phyloP scores from a whole-genome alignment of 2,888 invertebrate species.

The Bombylius discolor region DNA sequence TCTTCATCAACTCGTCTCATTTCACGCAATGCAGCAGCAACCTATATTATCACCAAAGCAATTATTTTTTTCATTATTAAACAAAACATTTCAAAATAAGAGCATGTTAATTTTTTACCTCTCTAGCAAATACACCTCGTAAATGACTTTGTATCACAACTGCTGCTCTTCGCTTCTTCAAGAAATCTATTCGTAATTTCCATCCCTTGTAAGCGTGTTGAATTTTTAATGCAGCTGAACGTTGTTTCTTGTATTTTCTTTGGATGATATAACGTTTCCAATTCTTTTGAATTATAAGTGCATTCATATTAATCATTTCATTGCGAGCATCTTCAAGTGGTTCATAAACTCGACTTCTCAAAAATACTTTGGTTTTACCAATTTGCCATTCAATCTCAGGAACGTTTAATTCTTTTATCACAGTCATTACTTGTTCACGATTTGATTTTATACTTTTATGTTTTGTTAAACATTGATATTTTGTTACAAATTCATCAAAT shows the following conservation, averaged over 20 bases:
- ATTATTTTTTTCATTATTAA: neutral
- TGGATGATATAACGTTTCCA: constrained; percentile 55
- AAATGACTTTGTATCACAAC: constrained; percentile 76
- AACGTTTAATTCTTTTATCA: constrained; percentile 52
- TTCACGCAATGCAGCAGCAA: constrained; percentile 71
- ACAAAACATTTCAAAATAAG: too few relatives aligned
- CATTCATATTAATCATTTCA: constrained; percentile 52
- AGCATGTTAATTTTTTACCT: constrained; percentile 38
- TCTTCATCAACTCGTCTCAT: constrained; percentile 78
- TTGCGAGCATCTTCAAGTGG: constrained; percentile 70
- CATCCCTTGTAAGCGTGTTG: constrained; percentile 79
- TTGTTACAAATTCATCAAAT: constrained; percentile 58
- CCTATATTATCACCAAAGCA: constrained; percentile 22
- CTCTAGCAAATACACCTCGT: constrained; percentile 79
- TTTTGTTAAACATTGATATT: constrained; percentile 58
- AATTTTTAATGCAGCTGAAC: constrained; percentile 55
- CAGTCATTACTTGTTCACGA: constrained; percentile 23
- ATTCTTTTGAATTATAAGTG: constrained; percentile 61
- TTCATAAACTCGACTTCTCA: constrained; percentile 66
- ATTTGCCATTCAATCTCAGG: constrained; percentile 75
- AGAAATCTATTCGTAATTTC: constrained; percentile 68
- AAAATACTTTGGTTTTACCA: constrained; percentile 74
- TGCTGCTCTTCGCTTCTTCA: constrained; percentile 68
- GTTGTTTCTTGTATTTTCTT: constrained; percentile 52
- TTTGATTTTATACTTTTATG: constrained; percentile 22